Evolutionary conservation across 2,888 invertebrate species (phyloP).

Genomic region (Galeopsomyia nigrocyanea): DNA sequence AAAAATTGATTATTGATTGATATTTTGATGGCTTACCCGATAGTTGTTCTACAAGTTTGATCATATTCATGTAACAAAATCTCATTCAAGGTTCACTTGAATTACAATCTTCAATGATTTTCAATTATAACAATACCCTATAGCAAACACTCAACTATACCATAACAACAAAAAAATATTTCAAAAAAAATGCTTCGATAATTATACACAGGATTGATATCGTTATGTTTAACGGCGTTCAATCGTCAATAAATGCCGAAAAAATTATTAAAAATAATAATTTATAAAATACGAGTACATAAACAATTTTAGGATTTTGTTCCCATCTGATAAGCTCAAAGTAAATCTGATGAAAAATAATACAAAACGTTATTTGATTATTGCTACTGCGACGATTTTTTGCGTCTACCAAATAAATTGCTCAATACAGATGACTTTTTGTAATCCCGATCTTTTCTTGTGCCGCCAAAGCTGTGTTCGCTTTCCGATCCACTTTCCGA

Average conservation of each 20-base stretch:
- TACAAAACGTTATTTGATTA: slow-evolving; percentile 29
- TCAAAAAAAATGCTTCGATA: slow-evolving; percentile 18
- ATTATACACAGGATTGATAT: slow-evolving; percentile 34
- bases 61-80: slow-evolving; percentile 20
- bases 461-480: slow-evolving; percentile 67
- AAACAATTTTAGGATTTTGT: slow-evolving; percentile 5
- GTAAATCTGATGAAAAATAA: slow-evolving; percentile 25
- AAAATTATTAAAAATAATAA: slow-evolving; percentile 27
- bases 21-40: slow-evolving; percentile 37
- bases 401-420: slow-evolving; percentile 65
- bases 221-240: slow-evolving; percentile 8
- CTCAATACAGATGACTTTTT: slow-evolving; percentile 65
- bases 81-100: slow-evolving; percentile 29
- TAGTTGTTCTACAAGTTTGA: slow-evolving; percentile 40
- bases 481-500: slow-evolving; percentile 67
- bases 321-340: slow-evolving; percentile 21
- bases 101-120: slow-evolving; percentile 20
- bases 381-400: slow-evolving; percentile 61
- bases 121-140: slow-evolving; percentile 24
- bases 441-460: slow-evolving; percentile 65
- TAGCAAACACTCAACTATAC: slow-evolving; percentile 35
- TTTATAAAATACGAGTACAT: slow-evolving; percentile 26
- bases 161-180: slow-evolving; percentile 37
- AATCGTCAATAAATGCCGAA: slow-evolving; percentile 9
- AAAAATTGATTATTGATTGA: slow-evolving; percentile 37